These are phyloP conservation scores for Enteromius afrohamiltoni DNA, from an alignment of 2,797 vertebrate genomes.

Conservation along the genomic window DNA sequence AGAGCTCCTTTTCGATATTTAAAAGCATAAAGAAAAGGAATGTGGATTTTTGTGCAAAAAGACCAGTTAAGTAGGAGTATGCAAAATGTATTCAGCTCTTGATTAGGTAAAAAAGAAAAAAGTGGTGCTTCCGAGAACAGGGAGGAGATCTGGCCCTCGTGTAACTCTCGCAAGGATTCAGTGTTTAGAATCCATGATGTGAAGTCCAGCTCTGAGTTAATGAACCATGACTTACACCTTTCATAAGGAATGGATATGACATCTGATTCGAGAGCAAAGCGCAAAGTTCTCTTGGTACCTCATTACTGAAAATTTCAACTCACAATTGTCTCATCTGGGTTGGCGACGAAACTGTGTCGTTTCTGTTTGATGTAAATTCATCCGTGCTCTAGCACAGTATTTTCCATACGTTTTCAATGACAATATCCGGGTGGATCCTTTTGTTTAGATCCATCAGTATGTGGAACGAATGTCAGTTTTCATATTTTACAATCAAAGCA, in stretches of 20 bases:
- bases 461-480: background rate
- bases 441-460: constrained; percentile 1
- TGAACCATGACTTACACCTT: constrained; percentile 53
- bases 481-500: background rate
- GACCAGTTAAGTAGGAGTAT: constrained; percentile 22
- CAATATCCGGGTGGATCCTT: background rate
- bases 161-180: constrained; percentile 37
- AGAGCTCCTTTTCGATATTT: constrained; percentile 42
- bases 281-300: constrained; percentile 50
- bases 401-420: constrained; percentile 18
- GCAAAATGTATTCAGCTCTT: constrained; percentile 23
- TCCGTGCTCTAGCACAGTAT: background rate
- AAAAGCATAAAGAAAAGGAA: constrained; percentile 25
- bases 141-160: constrained; percentile 42
- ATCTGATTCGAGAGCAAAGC: constrained; percentile 37
- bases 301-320: constrained; percentile 54
- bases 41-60: background rate
- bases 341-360: constrained; percentile 17
- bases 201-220: constrained; percentile 49
- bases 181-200: constrained; percentile 51
- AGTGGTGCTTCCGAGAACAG: constrained; percentile 35
- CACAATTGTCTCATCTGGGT: constrained; percentile 38
- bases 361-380: constrained; percentile 22
- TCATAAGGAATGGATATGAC: constrained; percentile 42
- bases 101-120: constrained; percentile 24